Conservation (phyloP, 2,113 vertebrate genomes). For the Piaya cayana region DNA sequence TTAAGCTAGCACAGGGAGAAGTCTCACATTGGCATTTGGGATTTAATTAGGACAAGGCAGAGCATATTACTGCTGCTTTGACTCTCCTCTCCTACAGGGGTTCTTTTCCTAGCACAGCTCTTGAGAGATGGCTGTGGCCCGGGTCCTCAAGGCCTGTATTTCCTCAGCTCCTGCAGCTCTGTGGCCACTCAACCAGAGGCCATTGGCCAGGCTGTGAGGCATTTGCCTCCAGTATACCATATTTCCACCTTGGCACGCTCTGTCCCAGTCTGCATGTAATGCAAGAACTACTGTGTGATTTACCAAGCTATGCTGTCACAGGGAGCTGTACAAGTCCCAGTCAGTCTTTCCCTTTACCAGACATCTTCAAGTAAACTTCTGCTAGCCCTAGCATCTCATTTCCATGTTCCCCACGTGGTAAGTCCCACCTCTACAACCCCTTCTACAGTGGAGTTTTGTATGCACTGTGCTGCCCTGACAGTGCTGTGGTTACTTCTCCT, state of each 20-base stretch:
- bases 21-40: neutral
- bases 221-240: neutral
- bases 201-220: neutral
- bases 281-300: neutral
- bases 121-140: neutral
- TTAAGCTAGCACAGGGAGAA: neutral
- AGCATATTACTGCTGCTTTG: neutral
- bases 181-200: too few relatives aligned
- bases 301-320: neutral
- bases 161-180: neutral
- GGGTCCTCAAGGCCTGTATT: neutral
- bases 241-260: neutral
- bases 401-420: too few relatives aligned
- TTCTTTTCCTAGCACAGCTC: neutral
- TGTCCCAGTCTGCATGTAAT: neutral
- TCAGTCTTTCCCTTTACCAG: neutral
- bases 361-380: neutral
- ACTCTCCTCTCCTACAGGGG: neutral
- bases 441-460: neutral
- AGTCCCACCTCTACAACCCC: neutral
- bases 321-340: neutral
- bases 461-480: accelerated
- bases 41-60: neutral
- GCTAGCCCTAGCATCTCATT: neutral
- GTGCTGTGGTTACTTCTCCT: neutral